Percentiles rank a stretch among this genome's conserved stretches.
Conservation (phyloP, 2,888 invertebrate species). For the Eurytoma californica region DNA sequence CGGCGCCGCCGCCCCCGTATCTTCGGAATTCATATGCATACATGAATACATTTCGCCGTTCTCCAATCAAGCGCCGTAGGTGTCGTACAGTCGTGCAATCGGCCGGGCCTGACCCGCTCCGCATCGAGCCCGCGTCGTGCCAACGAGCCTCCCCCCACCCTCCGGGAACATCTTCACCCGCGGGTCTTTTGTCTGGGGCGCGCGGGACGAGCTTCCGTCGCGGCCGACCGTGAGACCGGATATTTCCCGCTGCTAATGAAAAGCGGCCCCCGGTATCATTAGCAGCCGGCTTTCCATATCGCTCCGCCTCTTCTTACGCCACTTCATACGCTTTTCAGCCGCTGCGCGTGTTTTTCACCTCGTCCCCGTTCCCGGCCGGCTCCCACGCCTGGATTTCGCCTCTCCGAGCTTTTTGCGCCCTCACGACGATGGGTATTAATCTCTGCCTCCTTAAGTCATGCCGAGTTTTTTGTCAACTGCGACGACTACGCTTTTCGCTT, state of each 20-base stretch:
- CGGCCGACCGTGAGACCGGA: not conserved
- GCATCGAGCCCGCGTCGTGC: not conserved
- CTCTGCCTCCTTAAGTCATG: slow-evolving; percentile 32
- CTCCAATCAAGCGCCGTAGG: slow-evolving; percentile 69
- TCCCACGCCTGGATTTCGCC: not conserved
- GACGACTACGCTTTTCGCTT: no score
- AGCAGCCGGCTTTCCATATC: slow-evolving; percentile 5
- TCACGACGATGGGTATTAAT: slow-evolving; percentile 36
- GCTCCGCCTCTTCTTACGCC: slow-evolving; percentile 12
- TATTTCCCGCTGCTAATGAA: slow-evolving; percentile 20
- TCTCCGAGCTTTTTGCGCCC: not conserved
- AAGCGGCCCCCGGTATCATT: slow-evolving; percentile 25
- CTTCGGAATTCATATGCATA: slow-evolving; percentile 73
- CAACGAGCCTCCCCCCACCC: not conserved
- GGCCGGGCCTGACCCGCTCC: not conserved
- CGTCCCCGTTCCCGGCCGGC: not conserved
- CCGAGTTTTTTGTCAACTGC: not conserved
- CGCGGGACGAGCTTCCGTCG: slow-evolving; percentile 22
- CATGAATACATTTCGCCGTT: slow-evolving; percentile 73
- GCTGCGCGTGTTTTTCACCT: not conserved
- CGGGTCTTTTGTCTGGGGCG: not conserved
- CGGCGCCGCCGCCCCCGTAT: slow-evolving; percentile 2
- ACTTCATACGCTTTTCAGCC: slow-evolving; percentile 8
- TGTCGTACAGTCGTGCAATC: slow-evolving; percentile 35
- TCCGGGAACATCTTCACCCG: not conserved